Percentiles rank a stretch among this genome's conserved stretches.
Conservation (phyloP, 2,113 vertebrate genomes). For the Felis chaus region DNA sequence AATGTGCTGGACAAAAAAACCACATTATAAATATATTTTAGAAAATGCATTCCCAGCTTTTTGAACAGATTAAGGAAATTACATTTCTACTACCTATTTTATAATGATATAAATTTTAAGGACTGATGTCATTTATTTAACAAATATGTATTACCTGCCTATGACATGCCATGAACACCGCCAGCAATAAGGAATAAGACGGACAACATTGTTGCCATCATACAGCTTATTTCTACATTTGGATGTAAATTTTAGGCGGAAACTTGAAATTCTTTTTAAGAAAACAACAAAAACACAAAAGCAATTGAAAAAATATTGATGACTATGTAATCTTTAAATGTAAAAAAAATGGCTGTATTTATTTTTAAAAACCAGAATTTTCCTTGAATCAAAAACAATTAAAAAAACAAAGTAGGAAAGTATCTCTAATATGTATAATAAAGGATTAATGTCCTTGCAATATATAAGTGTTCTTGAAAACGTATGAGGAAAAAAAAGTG, state of each 20-base stretch:
- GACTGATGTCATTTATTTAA: neutral
- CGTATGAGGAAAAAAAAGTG: neutral
- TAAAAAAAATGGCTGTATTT: neutral
- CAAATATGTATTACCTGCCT: neutral
- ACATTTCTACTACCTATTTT: neutral
- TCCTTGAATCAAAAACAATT: neutral
- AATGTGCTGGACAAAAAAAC: neutral
- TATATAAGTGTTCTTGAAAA: neutral
- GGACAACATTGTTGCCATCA: neutral
- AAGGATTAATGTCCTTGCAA: neutral
- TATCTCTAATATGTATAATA: neutral
- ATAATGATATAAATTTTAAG: neutral
- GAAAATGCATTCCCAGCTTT: neutral
- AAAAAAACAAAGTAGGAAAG: neutral
- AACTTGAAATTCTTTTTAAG: neutral
- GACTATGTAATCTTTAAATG: neutral
- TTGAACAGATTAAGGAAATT: neutral
- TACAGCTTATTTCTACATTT: neutral
- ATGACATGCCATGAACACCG: neutral
- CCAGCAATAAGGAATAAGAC: neutral
- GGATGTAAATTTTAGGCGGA: neutral
- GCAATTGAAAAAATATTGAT: neutral
- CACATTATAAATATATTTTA: neutral
- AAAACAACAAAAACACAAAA: neutral
- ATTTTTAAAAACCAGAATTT: neutral